Evolutionary conservation across 2,113 vertebrate species (phyloP).

Genomic region (Amphiprion ocellaris): DNA sequence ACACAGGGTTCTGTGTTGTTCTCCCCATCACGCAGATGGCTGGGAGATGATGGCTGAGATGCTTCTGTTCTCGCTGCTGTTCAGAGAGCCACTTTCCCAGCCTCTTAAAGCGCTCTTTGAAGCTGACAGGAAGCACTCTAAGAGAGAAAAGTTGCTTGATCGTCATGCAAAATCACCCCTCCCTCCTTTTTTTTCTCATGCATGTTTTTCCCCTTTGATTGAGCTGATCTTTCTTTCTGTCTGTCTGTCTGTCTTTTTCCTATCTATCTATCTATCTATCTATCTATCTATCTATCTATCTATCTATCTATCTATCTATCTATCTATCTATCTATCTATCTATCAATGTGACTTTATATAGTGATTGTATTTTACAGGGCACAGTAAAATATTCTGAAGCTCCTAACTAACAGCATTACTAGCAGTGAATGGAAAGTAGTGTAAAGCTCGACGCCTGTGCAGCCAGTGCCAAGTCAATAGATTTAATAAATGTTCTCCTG

Average conservation of each 20-base stretch:
- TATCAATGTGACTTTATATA: constrained; percentile 8
- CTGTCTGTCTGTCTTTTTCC: not conserved
- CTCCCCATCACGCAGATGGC: constrained; percentile 75
- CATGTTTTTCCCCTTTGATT: constrained; percentile 45
- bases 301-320: constrained; percentile 8
- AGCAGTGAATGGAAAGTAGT: constrained; percentile 31
- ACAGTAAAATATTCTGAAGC: constrained; percentile 43
- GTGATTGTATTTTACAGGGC: constrained; percentile 34
- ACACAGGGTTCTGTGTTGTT: constrained; percentile 80
- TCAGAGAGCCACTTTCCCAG: constrained; percentile 71
- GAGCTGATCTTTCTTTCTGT: constrained; percentile 26
- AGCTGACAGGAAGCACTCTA: constrained; percentile 72
- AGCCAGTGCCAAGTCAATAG: constrained; percentile 59
- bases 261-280: constrained; percentile 5
- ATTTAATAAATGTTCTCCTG: constrained; percentile 68
- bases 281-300: constrained; percentile 8
- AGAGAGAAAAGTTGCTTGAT: constrained; percentile 70
- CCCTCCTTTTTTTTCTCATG: constrained; percentile 33
- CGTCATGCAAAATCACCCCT: constrained; percentile 61
- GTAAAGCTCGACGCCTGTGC: constrained; percentile 47
- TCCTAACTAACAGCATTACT: constrained; percentile 50
- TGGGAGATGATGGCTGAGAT: constrained; percentile 77
- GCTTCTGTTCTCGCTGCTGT: constrained; percentile 73
- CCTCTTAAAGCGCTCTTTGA: constrained; percentile 81
- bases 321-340: not conserved